Evolutionary conservation across 1,140 invertebrate species (phyloP).

Genomic region (Neocloeon triangulifer): DNA sequence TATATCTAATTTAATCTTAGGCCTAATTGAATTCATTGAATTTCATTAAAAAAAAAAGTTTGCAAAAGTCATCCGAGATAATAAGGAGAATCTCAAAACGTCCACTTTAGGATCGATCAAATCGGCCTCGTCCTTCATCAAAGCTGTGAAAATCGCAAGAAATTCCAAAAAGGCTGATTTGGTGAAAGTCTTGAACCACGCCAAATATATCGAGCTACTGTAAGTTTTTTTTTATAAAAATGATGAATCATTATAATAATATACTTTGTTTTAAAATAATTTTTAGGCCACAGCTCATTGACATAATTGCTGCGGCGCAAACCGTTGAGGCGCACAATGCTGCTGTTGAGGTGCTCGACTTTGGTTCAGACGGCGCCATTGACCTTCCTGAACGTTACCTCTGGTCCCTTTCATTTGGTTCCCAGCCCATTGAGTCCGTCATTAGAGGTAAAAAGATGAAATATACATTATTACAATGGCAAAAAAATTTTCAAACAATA

Average conservation of each 20-base stretch:
- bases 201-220: constrained; percentile 25
- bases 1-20: no score
- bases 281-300: constrained; percentile 34
- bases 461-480: constrained; percentile 5
- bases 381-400: constrained; percentile 47
- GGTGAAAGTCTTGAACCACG: constrained; percentile 27
- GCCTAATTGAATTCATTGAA: constrained; percentile 1
- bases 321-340: constrained; percentile 38
- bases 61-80: constrained; percentile 25
- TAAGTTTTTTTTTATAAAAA: constrained; percentile 16
- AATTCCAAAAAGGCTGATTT: constrained; percentile 31
- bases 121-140: constrained; percentile 34
- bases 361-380: constrained; percentile 25
- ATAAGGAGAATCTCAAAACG: constrained; percentile 22
- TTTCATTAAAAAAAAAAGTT: constrained; percentile 16
- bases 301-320: constrained; percentile 43
- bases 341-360: constrained; percentile 34
- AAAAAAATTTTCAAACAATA: not conserved
- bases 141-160: constrained; percentile 31
- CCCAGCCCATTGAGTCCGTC: constrained; percentile 29
- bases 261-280: constrained; percentile 4
- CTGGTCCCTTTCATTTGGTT: constrained; percentile 39
- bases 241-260: constrained; percentile 8
- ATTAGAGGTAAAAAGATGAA: constrained; percentile 22
- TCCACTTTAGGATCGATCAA: constrained; percentile 32